Percentiles rank a stretch among this genome's conserved stretches.
phyloP scores from a whole-genome alignment of 2,888 invertebrate species.

The Apamea anceps region DNA sequence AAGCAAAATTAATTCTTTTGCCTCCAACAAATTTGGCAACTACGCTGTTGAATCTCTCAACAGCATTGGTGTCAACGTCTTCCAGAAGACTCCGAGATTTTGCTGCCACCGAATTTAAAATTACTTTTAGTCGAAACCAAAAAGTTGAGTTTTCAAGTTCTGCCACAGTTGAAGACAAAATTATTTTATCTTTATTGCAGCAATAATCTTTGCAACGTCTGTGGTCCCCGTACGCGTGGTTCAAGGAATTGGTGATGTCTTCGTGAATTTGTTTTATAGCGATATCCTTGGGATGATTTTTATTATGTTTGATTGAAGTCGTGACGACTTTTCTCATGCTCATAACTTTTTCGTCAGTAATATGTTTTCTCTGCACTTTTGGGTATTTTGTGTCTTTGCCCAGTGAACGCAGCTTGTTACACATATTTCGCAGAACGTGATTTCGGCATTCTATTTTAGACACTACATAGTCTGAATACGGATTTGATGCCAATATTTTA shows the following conservation, averaged over 20 bases:
- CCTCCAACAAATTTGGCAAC: conserved; percentile 12
- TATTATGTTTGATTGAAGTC: conserved; percentile 8
- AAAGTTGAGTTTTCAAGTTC: conserved; percentile 11
- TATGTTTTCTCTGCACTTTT: too few relatives aligned
- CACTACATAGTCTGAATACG: too few relatives aligned
- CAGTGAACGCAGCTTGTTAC: too few relatives aligned
- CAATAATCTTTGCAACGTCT: conserved; percentile 13
- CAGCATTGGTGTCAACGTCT: conserved; percentile 16
- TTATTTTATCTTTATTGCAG: conserved; percentile 1
- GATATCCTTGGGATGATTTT: neutral
- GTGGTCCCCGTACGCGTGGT: conserved; percentile 15
- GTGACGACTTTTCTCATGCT: conserved; percentile 19
- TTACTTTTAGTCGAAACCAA: conserved; percentile 19
- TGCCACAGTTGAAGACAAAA: conserved; percentile 14
- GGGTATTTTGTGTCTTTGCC: too few relatives aligned
- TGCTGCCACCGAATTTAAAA: conserved; percentile 19
- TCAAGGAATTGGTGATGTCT: conserved; percentile 11
- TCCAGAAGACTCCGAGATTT: conserved; percentile 9
- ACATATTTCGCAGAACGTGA: too few relatives aligned
- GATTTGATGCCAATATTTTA: too few relatives aligned
- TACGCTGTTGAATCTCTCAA: conserved; percentile 21
- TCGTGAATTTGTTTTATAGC: conserved; percentile 12
- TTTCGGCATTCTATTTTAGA: too few relatives aligned
- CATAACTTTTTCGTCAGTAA: too few relatives aligned
- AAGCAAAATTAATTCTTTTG: conserved; percentile 5